A percentile compares a stretch with the other conserved stretches of the same genome.
Evolutionary conservation across 2,888 invertebrate species (phyloP).

Genomic region (Sclerodermus sp.): DNA sequence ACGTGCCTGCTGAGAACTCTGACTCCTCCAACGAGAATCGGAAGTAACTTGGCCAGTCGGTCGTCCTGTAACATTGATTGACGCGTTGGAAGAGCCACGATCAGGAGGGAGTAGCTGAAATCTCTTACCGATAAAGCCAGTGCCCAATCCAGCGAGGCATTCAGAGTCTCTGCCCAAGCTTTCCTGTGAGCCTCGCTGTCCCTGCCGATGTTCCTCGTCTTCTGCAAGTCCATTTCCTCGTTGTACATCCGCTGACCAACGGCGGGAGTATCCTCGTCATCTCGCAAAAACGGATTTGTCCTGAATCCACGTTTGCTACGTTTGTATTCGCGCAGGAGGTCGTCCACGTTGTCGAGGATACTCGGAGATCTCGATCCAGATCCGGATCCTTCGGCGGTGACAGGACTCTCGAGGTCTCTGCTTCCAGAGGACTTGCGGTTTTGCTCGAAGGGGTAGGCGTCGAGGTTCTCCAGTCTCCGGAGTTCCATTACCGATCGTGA

Average conservation of each 20-base stretch:
- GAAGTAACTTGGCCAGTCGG: conserved; percentile 62
- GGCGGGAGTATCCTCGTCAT: conserved; percentile 20
- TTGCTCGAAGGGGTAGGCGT: conserved; percentile 1
- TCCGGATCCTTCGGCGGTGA: conserved; percentile 11
- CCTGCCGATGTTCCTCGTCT: conserved; percentile 66
- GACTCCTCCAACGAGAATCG: conserved; percentile 63
- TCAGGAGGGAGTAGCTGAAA: too few relatives aligned
- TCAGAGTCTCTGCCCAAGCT: conserved; percentile 83
- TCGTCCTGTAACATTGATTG: conserved; percentile 53
- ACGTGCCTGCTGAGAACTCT: conserved; percentile 63
- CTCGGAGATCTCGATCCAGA: too few relatives aligned
- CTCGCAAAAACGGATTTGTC: conserved; percentile 48
- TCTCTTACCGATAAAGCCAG: conserved; percentile 62
- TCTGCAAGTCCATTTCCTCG: conserved; percentile 66
- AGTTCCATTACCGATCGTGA: conserved; percentile 48
- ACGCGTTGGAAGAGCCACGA: too few relatives aligned
- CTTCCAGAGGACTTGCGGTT: too few relatives aligned
- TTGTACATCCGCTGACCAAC: neutral
- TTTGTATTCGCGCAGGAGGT: conserved; percentile 49
- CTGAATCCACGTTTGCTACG: conserved; percentile 49
- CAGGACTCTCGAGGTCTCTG: conserved; percentile 8
- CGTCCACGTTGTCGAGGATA: conserved; percentile 37
- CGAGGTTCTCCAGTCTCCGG: conserved; percentile 8
- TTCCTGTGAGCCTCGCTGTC: conserved; percentile 84
- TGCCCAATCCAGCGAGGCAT: conserved; percentile 80